Evolutionary conservation across 2,888 invertebrate genomes (phyloP), one percentile per base, ranked within the genome.

Genomic region (Spilosoma lubricipeda): DNA sequence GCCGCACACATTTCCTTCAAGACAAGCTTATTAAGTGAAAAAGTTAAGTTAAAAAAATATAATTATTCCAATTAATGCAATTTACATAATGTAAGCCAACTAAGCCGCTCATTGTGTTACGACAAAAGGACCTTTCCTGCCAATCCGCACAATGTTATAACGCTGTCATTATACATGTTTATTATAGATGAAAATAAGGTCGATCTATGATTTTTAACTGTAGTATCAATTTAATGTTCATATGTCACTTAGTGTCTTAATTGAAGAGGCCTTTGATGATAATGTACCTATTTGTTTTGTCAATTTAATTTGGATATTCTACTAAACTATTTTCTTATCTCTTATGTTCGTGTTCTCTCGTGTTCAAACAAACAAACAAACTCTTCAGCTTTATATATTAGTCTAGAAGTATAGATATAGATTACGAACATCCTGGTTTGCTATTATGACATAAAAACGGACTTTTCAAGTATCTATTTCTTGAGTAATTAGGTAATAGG

Each of bases 61-160:
- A n/a, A 71, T 71, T 65, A 71, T 48, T 23, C 30, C 23, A 71
- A 71, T 71, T 36, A 48, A 48, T 71, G 33, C 33, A 71, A 71
- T 48, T 63, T 70, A 39, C 63, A 27, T 59, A 42, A 39, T 36
- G 3, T 59, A 39, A 70, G 48, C 27, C 33, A 39, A n/a, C 1
- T 59, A 39, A 70, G 48, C 27, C 33, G 36, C 11, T 63, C 42
- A 65, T 71, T 71, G 63, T 48, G 30, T 64, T 71, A 48, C 18
- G 36, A 48, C 42, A 45, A 4, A 70, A 11, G n/a, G 63, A 45
- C 42, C 20, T 71, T 70, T 2, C 27, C 71, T 65, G 45, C 45
- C 64, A n/a, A 33, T 1, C 36, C 65, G 3, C 23, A 45, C 20
- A 42, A 42, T 27, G 70, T 70, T 30, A 27, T 42, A 33, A 7